Percentiles rank a stretch among this genome's conserved stretches.
phyloP scores from a whole-genome alignment of 2,888 invertebrate species.

The Fissipunctia ypsillon region DNA sequence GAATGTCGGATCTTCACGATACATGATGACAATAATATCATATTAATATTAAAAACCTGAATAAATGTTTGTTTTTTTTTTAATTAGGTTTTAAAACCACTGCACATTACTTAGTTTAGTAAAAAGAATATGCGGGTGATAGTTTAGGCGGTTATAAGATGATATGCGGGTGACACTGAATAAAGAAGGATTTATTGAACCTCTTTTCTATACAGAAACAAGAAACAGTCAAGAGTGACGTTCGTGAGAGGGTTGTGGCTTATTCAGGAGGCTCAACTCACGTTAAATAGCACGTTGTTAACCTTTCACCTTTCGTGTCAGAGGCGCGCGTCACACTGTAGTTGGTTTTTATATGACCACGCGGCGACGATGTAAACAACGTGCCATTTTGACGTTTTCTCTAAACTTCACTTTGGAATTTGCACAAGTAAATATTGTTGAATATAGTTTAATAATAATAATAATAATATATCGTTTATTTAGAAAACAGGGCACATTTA shows the following conservation, averaged over 20 bases:
- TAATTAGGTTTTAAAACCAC: too few species aligned
- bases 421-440: background rate
- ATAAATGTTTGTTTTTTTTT: too few species aligned
- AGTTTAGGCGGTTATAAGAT: too few species aligned
- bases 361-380: background rate
- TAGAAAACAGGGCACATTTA: too few species aligned
- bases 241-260: background rate
- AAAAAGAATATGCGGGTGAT: too few species aligned
- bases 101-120: too few species aligned
- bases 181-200: background rate
- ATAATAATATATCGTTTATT: too few species aligned
- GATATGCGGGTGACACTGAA: background rate
- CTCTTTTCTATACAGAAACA: background rate
- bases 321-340: slow-evolving; percentile 9
- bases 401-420: background rate
- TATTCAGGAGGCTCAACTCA: background rate
- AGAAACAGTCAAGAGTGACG: slow-evolving; percentile 4
- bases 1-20: background rate
- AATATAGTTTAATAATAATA: too few species aligned
- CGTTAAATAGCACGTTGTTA: slow-evolving; percentile 25
- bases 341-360: background rate
- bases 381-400: background rate
- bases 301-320: slow-evolving; percentile 12
- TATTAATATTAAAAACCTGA: too few species aligned
- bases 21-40: background rate